phyloP scores from a whole-genome alignment of 2,888 invertebrate species.

The Conus canariensis region DNA sequence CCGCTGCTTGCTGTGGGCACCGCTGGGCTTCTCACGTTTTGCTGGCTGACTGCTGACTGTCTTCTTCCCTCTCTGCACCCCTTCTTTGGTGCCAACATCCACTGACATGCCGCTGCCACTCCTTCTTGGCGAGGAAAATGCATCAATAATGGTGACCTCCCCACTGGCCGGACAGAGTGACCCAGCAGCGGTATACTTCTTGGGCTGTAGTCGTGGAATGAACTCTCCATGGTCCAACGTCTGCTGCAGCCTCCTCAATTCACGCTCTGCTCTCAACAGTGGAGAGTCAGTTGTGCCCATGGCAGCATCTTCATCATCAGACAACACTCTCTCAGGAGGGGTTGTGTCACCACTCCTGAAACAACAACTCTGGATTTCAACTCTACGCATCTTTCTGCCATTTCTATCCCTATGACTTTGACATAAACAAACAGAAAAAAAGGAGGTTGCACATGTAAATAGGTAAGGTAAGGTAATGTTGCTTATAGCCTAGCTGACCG shows the following conservation, averaged over 20 bases:
- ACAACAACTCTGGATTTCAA: not conserved
- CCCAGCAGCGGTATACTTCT: constrained; percentile 40
- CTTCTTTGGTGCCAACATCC: not conserved
- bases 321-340: not conserved
- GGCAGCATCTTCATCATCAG: constrained; percentile 3
- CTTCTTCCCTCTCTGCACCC: not conserved
- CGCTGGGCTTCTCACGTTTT: not conserved
- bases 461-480: no score
- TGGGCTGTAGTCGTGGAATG: constrained; percentile 62
- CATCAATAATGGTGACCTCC: constrained; percentile 35
- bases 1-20: not conserved
- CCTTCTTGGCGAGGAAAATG: not conserved
- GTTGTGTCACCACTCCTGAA: not conserved
- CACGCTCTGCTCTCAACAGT: constrained; percentile 68
- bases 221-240: constrained; percentile 53
- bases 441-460: no score
- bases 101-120: not conserved
- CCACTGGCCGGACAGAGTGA: not conserved
- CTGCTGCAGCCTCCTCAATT: constrained; percentile 64
- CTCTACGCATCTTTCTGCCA: no score
- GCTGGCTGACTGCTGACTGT: not conserved
- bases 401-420: no score
- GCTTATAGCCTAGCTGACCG: no score
- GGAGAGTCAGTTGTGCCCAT: constrained; percentile 60
- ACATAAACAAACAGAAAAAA: no score